These are phyloP conservation scores for Drosophila sproati DNA, from an alignment of 1,140 invertebrate species.

Conservation along the genomic window DNA sequence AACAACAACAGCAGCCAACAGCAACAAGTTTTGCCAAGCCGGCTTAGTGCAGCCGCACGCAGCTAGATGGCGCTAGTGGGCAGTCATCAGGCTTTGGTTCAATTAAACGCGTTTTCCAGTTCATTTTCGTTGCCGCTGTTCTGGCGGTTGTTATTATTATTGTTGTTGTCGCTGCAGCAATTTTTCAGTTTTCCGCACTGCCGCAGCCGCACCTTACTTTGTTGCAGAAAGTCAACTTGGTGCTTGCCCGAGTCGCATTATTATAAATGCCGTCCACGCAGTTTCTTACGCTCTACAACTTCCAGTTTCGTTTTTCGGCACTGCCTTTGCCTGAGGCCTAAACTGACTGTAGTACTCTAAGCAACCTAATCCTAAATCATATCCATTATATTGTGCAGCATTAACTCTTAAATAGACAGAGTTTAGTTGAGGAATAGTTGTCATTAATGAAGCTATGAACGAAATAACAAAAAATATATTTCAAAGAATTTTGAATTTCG, in stretches of 20 bases:
- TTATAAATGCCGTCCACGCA: slow-evolving; percentile 83
- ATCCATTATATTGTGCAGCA: no score
- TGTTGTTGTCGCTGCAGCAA: slow-evolving; percentile 32
- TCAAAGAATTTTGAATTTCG: no score
- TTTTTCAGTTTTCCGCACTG: slow-evolving; percentile 63
- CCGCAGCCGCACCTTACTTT: slow-evolving; percentile 77
- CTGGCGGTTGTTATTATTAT: slow-evolving; percentile 8
- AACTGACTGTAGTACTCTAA: slow-evolving; percentile 14
- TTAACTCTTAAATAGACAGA: no score
- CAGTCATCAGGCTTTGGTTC: slow-evolving; percentile 60
- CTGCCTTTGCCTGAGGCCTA: slow-evolving; percentile 20
- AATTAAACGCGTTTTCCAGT: slow-evolving; percentile 78
- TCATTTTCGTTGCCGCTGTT: slow-evolving; percentile 32
- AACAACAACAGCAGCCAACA: slow-evolving; percentile 34
- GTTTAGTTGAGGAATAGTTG: no score
- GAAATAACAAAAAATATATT: no score
- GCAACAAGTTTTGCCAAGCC: slow-evolving; percentile 53
- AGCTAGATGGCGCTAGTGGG: slow-evolving; percentile 80
- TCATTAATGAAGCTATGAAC: no score
- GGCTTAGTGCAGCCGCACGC: slow-evolving; percentile 70
- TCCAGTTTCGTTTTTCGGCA: slow-evolving; percentile 58
- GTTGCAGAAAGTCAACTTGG: slow-evolving; percentile 52
- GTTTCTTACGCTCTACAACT: slow-evolving; percentile 73
- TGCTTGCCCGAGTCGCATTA: slow-evolving; percentile 58
- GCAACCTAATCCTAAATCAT: no score